A percentile compares a stretch with the other conserved stretches of the same genome.
Conservation (phyloP, 1,140 invertebrate species). For the Eumeta japonica region DNA sequence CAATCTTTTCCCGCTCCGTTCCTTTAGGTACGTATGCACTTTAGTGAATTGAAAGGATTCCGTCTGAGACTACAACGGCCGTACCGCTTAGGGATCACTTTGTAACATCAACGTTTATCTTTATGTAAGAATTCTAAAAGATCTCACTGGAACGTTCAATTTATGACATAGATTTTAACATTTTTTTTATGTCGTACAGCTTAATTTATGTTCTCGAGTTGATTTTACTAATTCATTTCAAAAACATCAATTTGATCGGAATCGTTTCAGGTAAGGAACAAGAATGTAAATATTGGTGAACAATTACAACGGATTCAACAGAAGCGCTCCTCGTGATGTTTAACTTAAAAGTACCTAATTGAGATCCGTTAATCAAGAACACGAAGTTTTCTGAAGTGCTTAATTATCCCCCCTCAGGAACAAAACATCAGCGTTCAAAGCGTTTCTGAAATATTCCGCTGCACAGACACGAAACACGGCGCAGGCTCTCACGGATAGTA, state of each 20-base stretch:
- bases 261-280: too few species aligned
- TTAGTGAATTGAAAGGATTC: slow-evolving; percentile 21
- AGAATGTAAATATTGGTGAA: slow-evolving; percentile 21
- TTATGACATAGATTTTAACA: too few species aligned
- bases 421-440: slow-evolving; percentile 51
- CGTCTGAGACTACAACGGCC: background rate
- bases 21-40: slow-evolving; percentile 22
- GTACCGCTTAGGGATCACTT: background rate
- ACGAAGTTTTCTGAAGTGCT: slow-evolving; percentile 50
- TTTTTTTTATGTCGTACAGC: too few species aligned
- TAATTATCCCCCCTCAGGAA: slow-evolving; percentile 51
- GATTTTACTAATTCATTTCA: too few species aligned
- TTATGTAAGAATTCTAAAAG: too few species aligned
- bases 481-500: slow-evolving; percentile 42
- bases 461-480: slow-evolving; percentile 37
- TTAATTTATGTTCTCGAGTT: too few species aligned
- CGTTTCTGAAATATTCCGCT: slow-evolving; percentile 39
- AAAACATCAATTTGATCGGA: too few species aligned
- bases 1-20: slow-evolving; percentile 7
- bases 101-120: too few species aligned
- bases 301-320: slow-evolving; percentile 38
- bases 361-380: slow-evolving; percentile 49
- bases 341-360: slow-evolving; percentile 48
- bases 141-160: too few species aligned
- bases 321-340: slow-evolving; percentile 40